Percentiles rank a stretch among this genome's conserved stretches.
These are phyloP conservation scores for Chrysomallon squamiferum DNA, from an alignment of 1,140 invertebrate species.

Conservation along the genomic window DNA sequence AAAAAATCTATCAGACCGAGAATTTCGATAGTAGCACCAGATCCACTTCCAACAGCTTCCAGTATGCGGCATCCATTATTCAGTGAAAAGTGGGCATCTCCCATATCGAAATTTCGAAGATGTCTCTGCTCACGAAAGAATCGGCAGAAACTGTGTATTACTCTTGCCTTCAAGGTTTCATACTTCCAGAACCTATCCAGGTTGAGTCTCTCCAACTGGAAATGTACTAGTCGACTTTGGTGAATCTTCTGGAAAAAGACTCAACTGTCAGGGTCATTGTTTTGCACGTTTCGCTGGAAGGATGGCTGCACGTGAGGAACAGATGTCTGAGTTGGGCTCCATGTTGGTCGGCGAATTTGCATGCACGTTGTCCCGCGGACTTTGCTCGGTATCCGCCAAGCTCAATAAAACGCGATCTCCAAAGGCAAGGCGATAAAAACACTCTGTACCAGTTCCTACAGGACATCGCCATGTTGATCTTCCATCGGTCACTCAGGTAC, in stretches of 20 bases:
- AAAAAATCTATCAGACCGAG: constrained; percentile 31
- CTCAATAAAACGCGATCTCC: constrained; percentile 18
- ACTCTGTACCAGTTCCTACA: constrained; percentile 20
- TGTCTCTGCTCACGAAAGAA: constrained; percentile 20
- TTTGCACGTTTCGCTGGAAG: constrained; percentile 22
- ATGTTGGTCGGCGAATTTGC: constrained; percentile 16
- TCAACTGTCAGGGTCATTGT: constrained; percentile 20
- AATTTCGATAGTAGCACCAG: constrained; percentile 17
- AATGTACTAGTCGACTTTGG: constrained; percentile 10
- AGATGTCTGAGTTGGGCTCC: constrained; percentile 16
- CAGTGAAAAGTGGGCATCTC: constrained; percentile 14
- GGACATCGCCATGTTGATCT: constrained; percentile 15
- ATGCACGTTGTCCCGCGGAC: constrained; percentile 11
- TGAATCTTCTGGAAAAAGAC: constrained; percentile 19
- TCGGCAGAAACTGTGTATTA: constrained; percentile 12
- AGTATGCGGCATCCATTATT: constrained; percentile 15
- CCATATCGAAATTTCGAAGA: constrained; percentile 25
- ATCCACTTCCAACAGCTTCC: constrained; percentile 18
- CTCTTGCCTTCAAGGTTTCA: constrained; percentile 17
- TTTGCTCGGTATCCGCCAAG: constrained; percentile 20
- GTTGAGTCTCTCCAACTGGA: constrained; percentile 21
- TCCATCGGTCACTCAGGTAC: constrained; percentile 14
- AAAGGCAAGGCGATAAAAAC: constrained; percentile 18
- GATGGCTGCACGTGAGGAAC: constrained; percentile 17
- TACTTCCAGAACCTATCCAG: constrained; percentile 28